Base-by-base conservation (phyloP, 2,113 vertebrate species). In the Hylia prasina region DNA sequence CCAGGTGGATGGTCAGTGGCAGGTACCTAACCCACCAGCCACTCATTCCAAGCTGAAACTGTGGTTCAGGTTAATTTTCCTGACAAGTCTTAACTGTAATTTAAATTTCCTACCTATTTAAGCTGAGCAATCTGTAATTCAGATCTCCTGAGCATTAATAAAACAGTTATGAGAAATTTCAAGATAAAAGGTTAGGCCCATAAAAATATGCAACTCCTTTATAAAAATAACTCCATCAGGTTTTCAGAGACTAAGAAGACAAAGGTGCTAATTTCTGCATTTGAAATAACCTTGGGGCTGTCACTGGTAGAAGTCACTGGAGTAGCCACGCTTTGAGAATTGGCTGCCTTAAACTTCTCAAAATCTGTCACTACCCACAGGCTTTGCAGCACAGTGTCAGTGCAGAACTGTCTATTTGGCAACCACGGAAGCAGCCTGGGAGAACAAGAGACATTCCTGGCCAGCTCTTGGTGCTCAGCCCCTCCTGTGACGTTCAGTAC, bases 171-270 rank as follows among this genome's bases (percentile, higher is more conserved):
- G 72, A 94, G 89, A 87, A 82, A 88, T 90, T 96, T 81, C 37
- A 58, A 68, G 60, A 95, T 87, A 96, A 96, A 96, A 96, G 92
- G 80, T 96, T 94, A 96, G 96, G 48, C 56, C 44, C 83, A 82
- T 96, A 95, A 97, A 96, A 96, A 92, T 92, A 86, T 50, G 65
- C 88, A 92, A 93, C 69, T 61, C 86, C 64, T 93, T 94, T 92
- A 92, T 78, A 94, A 96, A 96, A 96, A 97, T 96, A 97, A 95
- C 45, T 94, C 87, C 44, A 87, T 93, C 78, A 68, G 40, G n/a
- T 94, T 96, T 93, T 89, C 57, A 61, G 60, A 94, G 83, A 63
- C 69, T 82, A 21, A 68, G 71, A 93, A 70, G 76, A 89, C 48
- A 78, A 60, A 83, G 48, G 65, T 84, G 21, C 35, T 79, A 84